A percentile compares a stretch with the other conserved stretches of the same genome.
phyloP scores from a whole-genome alignment of 2,797 vertebrate genomes.

The Syngnathus rostellatus region DNA sequence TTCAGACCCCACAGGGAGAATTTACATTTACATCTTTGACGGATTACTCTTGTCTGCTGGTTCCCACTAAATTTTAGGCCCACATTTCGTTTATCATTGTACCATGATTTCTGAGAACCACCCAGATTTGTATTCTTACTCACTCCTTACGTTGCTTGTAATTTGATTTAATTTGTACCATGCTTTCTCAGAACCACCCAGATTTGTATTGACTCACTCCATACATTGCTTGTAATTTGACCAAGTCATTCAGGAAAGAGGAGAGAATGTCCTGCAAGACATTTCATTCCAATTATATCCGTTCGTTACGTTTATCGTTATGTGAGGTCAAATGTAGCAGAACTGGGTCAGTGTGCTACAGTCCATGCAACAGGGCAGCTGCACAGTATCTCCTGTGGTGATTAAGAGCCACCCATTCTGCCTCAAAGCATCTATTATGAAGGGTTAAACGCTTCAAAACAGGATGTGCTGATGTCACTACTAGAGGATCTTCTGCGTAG shows the following conservation, averaged over 20 bases:
- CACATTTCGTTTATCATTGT: too few relatives aligned
- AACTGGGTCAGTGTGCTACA: slow-evolving; percentile 58
- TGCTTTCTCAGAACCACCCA: neutral
- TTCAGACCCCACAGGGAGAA: slow-evolving; percentile 36
- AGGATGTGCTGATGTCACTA: slow-evolving; percentile 8
- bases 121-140: neutral
- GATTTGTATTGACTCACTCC: neutral
- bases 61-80: neutral
- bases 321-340: slow-evolving; percentile 13
- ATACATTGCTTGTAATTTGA: neutral
- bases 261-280: neutral
- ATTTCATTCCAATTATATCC: neutral
- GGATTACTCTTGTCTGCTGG: neutral
- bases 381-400: slow-evolving; percentile 14
- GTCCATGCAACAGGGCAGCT: slow-evolving; percentile 27
- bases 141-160: neutral
- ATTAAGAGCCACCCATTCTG: slow-evolving; percentile 20
- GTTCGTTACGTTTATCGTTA: slow-evolving; percentile 6
- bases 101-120: too few relatives aligned
- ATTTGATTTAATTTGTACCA: too few relatives aligned
- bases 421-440: slow-evolving; percentile 9
- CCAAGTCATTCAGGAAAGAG: neutral
- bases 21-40: neutral
- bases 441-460: slow-evolving; percentile 9
- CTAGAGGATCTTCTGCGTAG: neutral